Percentiles rank a stretch among this genome's conserved stretches.
These are phyloP conservation scores for Phaethon lepturus DNA, from an alignment of 2,113 vertebrate genomes.

Conservation along the genomic window DNA sequence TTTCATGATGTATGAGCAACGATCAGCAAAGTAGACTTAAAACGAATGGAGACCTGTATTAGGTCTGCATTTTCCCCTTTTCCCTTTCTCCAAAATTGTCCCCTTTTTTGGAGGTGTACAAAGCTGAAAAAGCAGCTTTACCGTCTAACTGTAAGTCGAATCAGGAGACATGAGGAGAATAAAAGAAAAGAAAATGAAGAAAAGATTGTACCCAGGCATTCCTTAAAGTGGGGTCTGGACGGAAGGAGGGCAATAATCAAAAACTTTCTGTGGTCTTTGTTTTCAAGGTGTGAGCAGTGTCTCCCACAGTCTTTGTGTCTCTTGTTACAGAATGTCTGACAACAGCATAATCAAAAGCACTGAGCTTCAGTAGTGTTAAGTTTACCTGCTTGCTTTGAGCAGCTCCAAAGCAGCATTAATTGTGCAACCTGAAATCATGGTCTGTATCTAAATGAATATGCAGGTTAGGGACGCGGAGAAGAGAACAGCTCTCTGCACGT, in stretches of 20 bases:
- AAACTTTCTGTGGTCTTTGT: neutral
- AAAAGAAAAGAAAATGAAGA: neutral
- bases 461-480: slow-evolving; percentile 46
- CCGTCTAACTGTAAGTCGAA: neutral
- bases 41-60: neutral
- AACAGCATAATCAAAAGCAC: neutral
- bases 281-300: neutral
- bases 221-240: neutral
- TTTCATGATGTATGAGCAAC: neutral
- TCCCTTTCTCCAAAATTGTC: neutral
- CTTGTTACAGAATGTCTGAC: neutral
- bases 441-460: slow-evolving; percentile 9
- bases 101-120: neutral
- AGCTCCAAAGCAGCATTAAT: neutral
- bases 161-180: neutral
- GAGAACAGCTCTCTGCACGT: slow-evolving; percentile 47
- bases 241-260: neutral
- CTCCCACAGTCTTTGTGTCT: neutral
- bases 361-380: neutral
- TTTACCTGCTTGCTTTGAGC: neutral
- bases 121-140: neutral
- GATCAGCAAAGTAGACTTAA: neutral
- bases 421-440: slow-evolving; percentile 38
- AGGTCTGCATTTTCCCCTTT: neutral
- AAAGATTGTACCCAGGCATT: neutral